These are phyloP conservation scores for Synanthedon vespiformis DNA, from an alignment of 2,888 invertebrate genomes.

Conservation along the genomic window DNA sequence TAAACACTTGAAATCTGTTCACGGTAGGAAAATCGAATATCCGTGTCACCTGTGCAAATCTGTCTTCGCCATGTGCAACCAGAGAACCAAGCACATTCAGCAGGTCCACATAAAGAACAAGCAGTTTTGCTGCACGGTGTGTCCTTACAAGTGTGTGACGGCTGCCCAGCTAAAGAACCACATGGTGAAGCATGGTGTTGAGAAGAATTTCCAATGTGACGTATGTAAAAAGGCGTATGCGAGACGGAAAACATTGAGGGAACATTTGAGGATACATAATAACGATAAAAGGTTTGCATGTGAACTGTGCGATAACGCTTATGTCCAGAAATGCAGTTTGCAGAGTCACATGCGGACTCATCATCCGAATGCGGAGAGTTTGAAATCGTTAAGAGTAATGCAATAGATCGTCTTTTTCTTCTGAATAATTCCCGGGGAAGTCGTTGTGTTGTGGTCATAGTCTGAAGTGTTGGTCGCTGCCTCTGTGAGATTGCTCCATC, in stretches of 20 bases:
- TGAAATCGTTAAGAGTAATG: constrained; percentile 8
- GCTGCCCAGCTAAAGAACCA: constrained; percentile 38
- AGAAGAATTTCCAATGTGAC: constrained; percentile 45
- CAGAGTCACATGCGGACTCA: constrained; percentile 49
- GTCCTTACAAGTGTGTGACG: constrained; percentile 38
- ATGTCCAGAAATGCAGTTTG: constrained; percentile 54
- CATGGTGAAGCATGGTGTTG: constrained; percentile 39
- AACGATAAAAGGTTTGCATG: constrained; percentile 59
- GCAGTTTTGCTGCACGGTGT: constrained; percentile 34
- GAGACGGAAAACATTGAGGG: constrained; percentile 35
- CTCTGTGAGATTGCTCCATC: no score
- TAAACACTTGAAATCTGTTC: constrained; percentile 34
- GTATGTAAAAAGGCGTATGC: constrained; percentile 56
- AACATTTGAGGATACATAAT: constrained; percentile 52
- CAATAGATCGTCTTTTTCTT: no score
- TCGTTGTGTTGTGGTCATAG: no score
- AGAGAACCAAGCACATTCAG: constrained; percentile 44
- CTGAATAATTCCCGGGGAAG: no score
- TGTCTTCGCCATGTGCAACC: constrained; percentile 42
- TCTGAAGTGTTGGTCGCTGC: no score
- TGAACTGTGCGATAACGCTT: constrained; percentile 41
- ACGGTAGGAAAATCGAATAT: constrained; percentile 41
- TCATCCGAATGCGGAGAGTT: constrained; percentile 32
- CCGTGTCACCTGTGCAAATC: constrained; percentile 45
- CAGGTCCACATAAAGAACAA: constrained; percentile 45